Percentiles rank a stretch among this genome's conserved stretches.
phyloP scores from a whole-genome alignment of 1,140 invertebrate genomes.

The Coenobita brevimanus region DNA sequence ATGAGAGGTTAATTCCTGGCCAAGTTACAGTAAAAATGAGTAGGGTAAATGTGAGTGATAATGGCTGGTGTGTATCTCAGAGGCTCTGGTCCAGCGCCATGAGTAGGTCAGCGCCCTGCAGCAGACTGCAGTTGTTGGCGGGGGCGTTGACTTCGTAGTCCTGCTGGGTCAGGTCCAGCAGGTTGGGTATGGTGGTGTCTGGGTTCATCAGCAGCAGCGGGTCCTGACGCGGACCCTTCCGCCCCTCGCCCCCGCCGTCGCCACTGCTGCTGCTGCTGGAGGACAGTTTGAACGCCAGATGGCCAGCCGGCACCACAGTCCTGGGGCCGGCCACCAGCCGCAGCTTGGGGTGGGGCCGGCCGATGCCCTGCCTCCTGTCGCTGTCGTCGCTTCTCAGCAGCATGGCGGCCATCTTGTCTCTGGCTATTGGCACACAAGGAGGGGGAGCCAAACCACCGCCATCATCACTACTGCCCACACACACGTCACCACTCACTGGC shows the following conservation, averaged over 20 bases:
- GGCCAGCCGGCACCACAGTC: constrained; percentile 26
- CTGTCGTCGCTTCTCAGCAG: neutral
- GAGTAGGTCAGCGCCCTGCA: constrained; percentile 77
- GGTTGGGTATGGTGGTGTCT: constrained; percentile 72
- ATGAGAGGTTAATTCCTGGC: no score
- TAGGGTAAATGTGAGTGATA: no score
- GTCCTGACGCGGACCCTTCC: constrained; percentile 23
- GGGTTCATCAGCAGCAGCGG: constrained; percentile 50
- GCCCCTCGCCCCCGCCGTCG: neutral
- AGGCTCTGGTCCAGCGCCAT: constrained; percentile 74
- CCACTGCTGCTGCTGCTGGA: constrained; percentile 13
- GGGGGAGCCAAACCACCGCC: neutral
- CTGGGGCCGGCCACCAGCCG: constrained; percentile 33
- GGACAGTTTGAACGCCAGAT: constrained; percentile 38
- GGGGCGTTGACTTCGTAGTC: constrained; percentile 78
- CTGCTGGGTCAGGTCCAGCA: constrained; percentile 76
- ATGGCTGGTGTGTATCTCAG: neutral
- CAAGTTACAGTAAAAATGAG: no score
- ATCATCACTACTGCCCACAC: neutral
- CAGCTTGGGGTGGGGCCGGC: constrained; percentile 8
- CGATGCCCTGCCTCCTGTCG: neutral
- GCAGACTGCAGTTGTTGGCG: constrained; percentile 72
- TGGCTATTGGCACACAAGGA: neutral
- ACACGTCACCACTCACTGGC: neutral
- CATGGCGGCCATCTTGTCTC: constrained; percentile 36